phyloP scores from a whole-genome alignment of 2,797 vertebrate species.

The Sphenodon punctatus region DNA sequence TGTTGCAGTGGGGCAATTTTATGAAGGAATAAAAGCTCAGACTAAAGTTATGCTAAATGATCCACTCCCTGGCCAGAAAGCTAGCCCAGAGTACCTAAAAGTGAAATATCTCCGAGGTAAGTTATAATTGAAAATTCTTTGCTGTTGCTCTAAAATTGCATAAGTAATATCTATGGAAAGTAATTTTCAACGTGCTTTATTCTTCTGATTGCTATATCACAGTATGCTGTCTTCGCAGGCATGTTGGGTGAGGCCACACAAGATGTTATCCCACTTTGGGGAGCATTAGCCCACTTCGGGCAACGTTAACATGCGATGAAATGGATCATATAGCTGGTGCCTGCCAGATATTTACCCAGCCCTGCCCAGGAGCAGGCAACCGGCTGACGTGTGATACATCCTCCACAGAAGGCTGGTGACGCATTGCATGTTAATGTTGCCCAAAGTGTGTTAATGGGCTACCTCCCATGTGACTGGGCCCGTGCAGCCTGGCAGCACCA shows the following conservation, averaged over 20 bases:
- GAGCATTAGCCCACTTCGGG: no score
- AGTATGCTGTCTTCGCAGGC: neutral
- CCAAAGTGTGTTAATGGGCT: no score
- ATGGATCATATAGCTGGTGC: no score
- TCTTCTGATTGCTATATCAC: neutral
- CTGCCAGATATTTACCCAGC: no score
- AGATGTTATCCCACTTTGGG: no score
- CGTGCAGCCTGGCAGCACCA: no score
- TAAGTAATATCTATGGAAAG: neutral
- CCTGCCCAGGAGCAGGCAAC: no score
- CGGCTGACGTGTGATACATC: no score
- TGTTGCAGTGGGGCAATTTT: conserved; percentile 97
- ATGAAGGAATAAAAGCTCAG: conserved; percentile 98
- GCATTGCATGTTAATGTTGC: no score
- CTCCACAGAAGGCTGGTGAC: no score
- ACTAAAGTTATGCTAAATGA: conserved; percentile 98
- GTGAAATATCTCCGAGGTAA: conserved; percentile 97
- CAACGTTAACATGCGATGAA: no score
- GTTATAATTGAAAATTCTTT: conserved; percentile 10
- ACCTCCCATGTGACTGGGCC: no score
- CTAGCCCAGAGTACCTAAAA: conserved; percentile 96
- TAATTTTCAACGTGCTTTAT: neutral
- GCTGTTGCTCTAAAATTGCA: neutral
- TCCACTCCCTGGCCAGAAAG: conserved; percentile 94
- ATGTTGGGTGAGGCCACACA: neutral